These are phyloP conservation scores for Rhabdomys dilectus DNA, from an alignment of 2,113 vertebrate genomes.

Conservation along the genomic window DNA sequence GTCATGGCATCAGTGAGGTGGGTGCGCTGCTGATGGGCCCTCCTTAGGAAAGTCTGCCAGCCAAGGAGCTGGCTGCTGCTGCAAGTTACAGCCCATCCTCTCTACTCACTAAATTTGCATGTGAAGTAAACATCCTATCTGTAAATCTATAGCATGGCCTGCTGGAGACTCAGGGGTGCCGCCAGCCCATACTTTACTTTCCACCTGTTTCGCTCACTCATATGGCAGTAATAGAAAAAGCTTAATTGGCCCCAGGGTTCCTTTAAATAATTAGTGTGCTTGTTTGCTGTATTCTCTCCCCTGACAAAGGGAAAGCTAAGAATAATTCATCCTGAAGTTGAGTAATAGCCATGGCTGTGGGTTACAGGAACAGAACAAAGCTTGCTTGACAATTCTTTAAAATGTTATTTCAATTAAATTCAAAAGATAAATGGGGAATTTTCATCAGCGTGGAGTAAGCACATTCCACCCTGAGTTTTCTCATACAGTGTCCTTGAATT, in stretches of 20 bases:
- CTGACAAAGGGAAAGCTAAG: slow-evolving; percentile 48
- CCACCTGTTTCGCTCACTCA: slow-evolving; percentile 21
- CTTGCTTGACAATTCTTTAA: slow-evolving; percentile 2
- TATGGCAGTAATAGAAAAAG: slow-evolving; percentile 47
- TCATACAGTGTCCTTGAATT: slow-evolving; percentile 15
- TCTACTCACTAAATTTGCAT: slow-evolving; percentile 39
- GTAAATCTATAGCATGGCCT: slow-evolving; percentile 22
- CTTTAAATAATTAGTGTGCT: slow-evolving; percentile 66
- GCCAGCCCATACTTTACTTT: slow-evolving; percentile 33
- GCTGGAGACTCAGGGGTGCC: slow-evolving; percentile 10
- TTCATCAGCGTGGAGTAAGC: background rate
- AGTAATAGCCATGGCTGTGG: slow-evolving; percentile 55
- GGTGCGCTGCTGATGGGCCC: background rate
- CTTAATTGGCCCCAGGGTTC: slow-evolving; percentile 54
- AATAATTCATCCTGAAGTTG: slow-evolving; percentile 66
- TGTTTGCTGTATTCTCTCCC: slow-evolving; percentile 40
- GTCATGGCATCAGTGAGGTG: background rate
- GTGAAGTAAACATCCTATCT: slow-evolving; percentile 39
- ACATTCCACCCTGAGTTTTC: background rate
- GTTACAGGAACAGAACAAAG: slow-evolving; percentile 37
- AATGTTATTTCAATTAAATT: slow-evolving; percentile 55
- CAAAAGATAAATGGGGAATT: slow-evolving; percentile 38
- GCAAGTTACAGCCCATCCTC: slow-evolving; percentile 6
- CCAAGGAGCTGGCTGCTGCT: background rate
- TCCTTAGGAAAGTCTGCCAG: slow-evolving; percentile 10